A percentile compares a stretch with the other conserved stretches of the same genome.
Conservation (phyloP, 2,888 invertebrate genomes). For the Baronia brevicornis region DNA sequence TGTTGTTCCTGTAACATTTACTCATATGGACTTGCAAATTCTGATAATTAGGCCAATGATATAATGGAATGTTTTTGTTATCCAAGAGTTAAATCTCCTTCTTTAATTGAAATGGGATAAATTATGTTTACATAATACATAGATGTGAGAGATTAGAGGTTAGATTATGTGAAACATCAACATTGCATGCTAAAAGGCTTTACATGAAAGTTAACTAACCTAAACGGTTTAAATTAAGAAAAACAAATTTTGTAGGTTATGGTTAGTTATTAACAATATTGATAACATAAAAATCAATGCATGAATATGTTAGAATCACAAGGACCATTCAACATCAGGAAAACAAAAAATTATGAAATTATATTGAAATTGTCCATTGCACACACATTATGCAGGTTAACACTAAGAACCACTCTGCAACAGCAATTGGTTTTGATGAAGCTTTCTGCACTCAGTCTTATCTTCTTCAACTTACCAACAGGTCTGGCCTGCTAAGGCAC, state of each 20-base stretch:
- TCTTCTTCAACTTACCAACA: constrained; percentile 79
- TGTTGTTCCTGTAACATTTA: too few species aligned
- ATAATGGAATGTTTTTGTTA: too few species aligned
- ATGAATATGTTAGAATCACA: constrained; percentile 67
- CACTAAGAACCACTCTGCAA: constrained; percentile 55
- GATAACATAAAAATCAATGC: constrained; percentile 24
- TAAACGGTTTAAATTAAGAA: too few species aligned
- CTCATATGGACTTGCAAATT: too few species aligned
- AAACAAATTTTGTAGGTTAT: constrained; percentile 29
- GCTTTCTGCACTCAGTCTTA: constrained; percentile 55
- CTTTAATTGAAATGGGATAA: too few species aligned
- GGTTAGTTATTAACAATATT: constrained; percentile 33
- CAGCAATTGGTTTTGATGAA: constrained; percentile 62
- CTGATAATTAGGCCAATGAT: too few species aligned
- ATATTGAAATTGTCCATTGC: constrained; percentile 55
- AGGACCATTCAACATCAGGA: constrained; percentile 71
- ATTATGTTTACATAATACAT: too few species aligned
- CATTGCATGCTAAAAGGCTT: too few species aligned
- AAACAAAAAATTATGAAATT: constrained; percentile 45
- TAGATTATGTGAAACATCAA: too few species aligned
- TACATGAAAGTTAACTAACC: too few species aligned
- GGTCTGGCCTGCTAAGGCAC: constrained; percentile 84
- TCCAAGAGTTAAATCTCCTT: too few species aligned
- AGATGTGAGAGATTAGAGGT: too few species aligned
- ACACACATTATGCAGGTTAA: constrained; percentile 73